Percentiles rank a stretch among this genome's conserved stretches.
Evolutionary conservation across 2,888 invertebrate species (phyloP).

Genomic region (Ochlodes sylvanus): DNA sequence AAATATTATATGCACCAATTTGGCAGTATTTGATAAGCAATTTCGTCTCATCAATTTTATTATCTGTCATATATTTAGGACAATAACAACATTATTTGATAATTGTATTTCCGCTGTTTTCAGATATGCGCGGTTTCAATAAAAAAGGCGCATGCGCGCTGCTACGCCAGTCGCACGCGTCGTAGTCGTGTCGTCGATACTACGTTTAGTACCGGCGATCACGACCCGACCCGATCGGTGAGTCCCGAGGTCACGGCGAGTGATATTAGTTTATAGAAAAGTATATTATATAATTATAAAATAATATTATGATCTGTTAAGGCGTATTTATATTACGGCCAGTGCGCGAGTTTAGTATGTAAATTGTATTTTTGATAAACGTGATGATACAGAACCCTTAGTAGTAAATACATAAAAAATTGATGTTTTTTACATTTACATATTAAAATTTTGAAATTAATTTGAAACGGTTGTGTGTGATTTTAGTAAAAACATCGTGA

Average conservation of each 20-base stretch:
- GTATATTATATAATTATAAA: constrained; percentile 36
- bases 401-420: too few relatives aligned
- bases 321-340: constrained; percentile 10
- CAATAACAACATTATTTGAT: background rate
- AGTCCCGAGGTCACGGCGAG: constrained; percentile 50
- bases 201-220: constrained; percentile 18
- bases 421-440: background rate
- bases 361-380: too few relatives aligned
- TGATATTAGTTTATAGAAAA: constrained; percentile 53
- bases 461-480: too few relatives aligned
- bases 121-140: constrained; percentile 80
- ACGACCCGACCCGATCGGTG: constrained; percentile 39
- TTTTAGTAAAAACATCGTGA: too few relatives aligned
- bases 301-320: constrained; percentile 43
- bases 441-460: background rate
- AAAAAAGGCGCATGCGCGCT: constrained; percentile 51
- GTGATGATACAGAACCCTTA: too few relatives aligned
- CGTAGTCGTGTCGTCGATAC: constrained; percentile 34
- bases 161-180: constrained; percentile 51
- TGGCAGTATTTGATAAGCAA: too few relatives aligned
- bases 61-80: background rate
- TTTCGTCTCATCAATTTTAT: background rate
- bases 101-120: constrained; percentile 11
- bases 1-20: too few relatives aligned
- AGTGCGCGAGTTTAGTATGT: background rate